Evolutionary conservation across 2,113 vertebrate genomes (phyloP).

Genomic region (Excalfactoria chinensis): DNA sequence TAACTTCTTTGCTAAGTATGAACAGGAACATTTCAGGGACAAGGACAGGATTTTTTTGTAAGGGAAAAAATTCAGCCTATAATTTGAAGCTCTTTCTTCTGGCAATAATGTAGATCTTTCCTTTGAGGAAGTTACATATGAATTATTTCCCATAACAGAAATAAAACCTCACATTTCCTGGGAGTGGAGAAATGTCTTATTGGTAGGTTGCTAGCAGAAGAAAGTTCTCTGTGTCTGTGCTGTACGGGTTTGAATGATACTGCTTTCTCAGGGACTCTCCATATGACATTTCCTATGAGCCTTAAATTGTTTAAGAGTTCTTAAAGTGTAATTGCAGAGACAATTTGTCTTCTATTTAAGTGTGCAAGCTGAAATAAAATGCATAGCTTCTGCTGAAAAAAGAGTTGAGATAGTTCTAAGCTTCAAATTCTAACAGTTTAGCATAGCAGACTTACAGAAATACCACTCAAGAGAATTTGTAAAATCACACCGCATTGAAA

Average conservation of each 20-base stretch:
- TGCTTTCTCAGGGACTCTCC: background rate
- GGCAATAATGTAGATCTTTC: background rate
- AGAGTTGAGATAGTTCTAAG: background rate
- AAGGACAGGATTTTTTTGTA: background rate
- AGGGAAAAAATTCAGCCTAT: background rate
- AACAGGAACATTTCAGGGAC: background rate
- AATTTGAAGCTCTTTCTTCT: background rate
- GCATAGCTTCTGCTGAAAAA: background rate
- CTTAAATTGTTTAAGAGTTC: background rate
- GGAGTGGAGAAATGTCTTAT: background rate
- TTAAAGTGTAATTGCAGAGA: background rate
- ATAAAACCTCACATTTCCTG: background rate
- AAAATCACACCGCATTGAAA: background rate
- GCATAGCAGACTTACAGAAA: background rate
- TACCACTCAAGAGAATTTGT: background rate
- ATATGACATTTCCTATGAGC: background rate
- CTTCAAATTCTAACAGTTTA: background rate
- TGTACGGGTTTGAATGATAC: background rate
- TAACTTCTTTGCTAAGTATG: background rate
- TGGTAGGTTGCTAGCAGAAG: background rate
- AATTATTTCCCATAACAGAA: background rate
- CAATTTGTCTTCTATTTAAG: background rate
- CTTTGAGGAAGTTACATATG: background rate
- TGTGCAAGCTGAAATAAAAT: background rate
- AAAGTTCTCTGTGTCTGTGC: background rate